phyloP scores from a whole-genome alignment of 1,140 invertebrate species.

The Papilio helenus region DNA sequence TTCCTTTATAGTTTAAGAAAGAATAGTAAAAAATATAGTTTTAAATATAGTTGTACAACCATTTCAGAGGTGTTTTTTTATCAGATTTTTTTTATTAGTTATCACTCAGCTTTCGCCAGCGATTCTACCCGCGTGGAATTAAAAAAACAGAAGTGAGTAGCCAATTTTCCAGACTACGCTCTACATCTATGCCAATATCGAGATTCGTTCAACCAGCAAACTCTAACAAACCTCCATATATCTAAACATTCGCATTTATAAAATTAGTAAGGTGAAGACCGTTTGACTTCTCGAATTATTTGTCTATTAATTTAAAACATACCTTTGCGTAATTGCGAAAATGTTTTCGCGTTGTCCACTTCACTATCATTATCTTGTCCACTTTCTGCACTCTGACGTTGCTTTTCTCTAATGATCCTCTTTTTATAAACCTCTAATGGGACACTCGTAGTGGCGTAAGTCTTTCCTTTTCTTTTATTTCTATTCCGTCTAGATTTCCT shows the following conservation, averaged over 20 bases:
- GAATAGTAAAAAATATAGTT: background rate
- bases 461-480: conserved; percentile 40
- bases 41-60: background rate
- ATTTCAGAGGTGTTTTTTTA: too few relatives aligned
- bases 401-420: conserved; percentile 36
- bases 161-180: too few relatives aligned
- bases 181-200: too few relatives aligned
- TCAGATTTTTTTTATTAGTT: too few relatives aligned
- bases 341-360: conserved; percentile 10
- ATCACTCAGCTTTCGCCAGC: too few relatives aligned
- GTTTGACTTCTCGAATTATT: too few relatives aligned
- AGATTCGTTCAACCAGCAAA: too few relatives aligned
- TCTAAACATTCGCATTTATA: too few relatives aligned
- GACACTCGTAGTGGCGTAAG: conserved; percentile 39
- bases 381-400: conserved; percentile 9
- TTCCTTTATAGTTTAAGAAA: background rate
- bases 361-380: conserved; percentile 16
- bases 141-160: too few relatives aligned
- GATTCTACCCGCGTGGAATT: too few relatives aligned
- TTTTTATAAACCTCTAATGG: conserved; percentile 47
- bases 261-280: too few relatives aligned
- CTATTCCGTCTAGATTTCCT: conserved; percentile 31
- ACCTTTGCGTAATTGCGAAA: conserved; percentile 24
- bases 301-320: background rate
- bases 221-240: too few relatives aligned